phyloP scores from a whole-genome alignment of 2,888 invertebrate genomes.

The Lepeophtheirus nordmannii region DNA sequence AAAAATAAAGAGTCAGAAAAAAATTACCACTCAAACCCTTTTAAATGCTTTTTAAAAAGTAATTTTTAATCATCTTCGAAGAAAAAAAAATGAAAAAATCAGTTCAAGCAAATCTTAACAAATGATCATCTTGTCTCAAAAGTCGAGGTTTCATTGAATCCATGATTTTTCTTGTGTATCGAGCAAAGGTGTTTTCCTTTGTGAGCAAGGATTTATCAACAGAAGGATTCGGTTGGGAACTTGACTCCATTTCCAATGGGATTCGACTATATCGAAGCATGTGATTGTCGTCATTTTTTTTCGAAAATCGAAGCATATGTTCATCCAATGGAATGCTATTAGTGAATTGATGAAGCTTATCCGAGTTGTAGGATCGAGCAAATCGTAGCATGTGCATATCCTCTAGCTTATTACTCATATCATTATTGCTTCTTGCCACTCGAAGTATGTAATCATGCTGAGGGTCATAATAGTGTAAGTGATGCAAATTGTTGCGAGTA shows the following conservation, averaged over 20 bases:
- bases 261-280: not conserved
- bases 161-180: not conserved
- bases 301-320: not conserved
- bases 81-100: not conserved
- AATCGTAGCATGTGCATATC: not conserved
- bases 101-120: conserved; percentile 2
- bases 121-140: not conserved
- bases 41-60: no score
- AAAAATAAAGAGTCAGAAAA: no score
- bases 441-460: not conserved
- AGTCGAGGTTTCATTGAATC: not conserved
- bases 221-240: not conserved
- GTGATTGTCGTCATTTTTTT: conserved; percentile 5
- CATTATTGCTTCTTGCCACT: not conserved
- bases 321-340: not conserved
- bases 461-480: not conserved
- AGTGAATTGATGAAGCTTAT: not conserved
- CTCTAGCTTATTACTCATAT: not conserved
- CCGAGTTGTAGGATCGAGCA: not conserved
- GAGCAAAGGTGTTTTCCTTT: no score
- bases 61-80: no score
- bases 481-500: not conserved
- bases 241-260: not conserved
- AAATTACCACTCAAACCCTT: no score
- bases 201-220: no score